Evolutionary conservation across 2,113 vertebrate species (phyloP).

Genomic region (Erythrolamprus reginae): DNA sequence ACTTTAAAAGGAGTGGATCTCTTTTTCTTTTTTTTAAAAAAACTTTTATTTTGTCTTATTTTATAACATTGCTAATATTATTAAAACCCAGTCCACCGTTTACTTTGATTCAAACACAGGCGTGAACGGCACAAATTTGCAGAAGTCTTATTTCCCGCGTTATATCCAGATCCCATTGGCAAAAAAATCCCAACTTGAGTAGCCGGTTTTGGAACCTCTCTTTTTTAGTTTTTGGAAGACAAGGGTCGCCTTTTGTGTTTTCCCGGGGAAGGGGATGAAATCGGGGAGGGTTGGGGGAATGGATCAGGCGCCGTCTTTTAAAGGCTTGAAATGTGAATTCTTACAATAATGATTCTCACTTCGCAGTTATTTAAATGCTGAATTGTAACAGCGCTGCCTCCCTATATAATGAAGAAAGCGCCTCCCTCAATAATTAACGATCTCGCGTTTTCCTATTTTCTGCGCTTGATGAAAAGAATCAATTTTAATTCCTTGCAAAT

Average conservation of each 20-base stretch:
- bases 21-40: neutral
- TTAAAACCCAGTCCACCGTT: neutral
- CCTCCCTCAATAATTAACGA: conserved; percentile 80
- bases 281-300: too few species aligned
- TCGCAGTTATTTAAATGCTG: conserved; percentile 64
- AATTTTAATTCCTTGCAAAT: conserved; percentile 82
- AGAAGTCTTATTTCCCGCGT: neutral
- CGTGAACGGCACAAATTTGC: neutral
- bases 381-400: conserved; percentile 71
- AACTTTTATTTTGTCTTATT: neutral
- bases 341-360: conserved; percentile 60
- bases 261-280: neutral
- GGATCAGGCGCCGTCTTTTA: neutral
- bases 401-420: conserved; percentile 77
- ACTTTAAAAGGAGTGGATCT: conserved; percentile 38
- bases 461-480: conserved; percentile 82
- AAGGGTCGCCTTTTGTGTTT: neutral
- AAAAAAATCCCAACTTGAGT: neutral
- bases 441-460: conserved; percentile 79
- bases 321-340: conserved; percentile 59
- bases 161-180: neutral
- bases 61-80: neutral
- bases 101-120: conserved; percentile 25
- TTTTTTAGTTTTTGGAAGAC: neutral
- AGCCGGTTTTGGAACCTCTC: neutral